phyloP scores from a whole-genome alignment of 2,888 invertebrate genomes.

The Diogma glabrata region DNA sequence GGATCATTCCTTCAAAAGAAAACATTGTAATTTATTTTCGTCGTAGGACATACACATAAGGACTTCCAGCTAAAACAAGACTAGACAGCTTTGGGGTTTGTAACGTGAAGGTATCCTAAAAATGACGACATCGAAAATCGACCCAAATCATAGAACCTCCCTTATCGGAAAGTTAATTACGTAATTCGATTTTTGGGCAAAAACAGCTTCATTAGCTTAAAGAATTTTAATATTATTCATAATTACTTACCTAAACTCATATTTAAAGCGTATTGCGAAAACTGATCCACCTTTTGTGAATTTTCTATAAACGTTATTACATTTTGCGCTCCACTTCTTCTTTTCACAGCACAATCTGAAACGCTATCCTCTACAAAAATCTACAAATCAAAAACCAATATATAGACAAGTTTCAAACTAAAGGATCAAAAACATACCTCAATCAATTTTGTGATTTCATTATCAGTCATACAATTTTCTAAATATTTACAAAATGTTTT shows the following conservation, averaged over 20 bases:
- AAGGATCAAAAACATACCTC: conserved; percentile 26
- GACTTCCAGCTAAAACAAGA: too few relatives aligned
- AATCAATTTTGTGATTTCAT: conserved; percentile 32
- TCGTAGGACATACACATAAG: too few relatives aligned
- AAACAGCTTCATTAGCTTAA: neutral
- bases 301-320: conserved; percentile 69
- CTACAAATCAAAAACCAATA: conserved; percentile 23
- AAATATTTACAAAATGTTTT: conserved; percentile 31
- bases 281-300: conserved; percentile 53
- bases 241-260: conserved; percentile 32
- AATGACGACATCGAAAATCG: too few relatives aligned
- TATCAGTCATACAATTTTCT: conserved; percentile 34
- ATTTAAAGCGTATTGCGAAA: conserved; percentile 36
- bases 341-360: conserved; percentile 54
- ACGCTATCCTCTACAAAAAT: conserved; percentile 36
- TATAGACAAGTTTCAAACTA: neutral
- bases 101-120: too few relatives aligned
- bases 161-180: too few relatives aligned
- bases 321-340: conserved; percentile 71
- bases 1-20: too few relatives aligned
- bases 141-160: too few relatives aligned
- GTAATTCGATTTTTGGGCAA: too few relatives aligned
- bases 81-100: too few relatives aligned
- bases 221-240: too few relatives aligned
- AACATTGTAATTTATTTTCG: too few relatives aligned